These are phyloP conservation scores for Oryzias melastigma DNA, from an alignment of 2,113 vertebrate genomes.

Conservation along the genomic window DNA sequence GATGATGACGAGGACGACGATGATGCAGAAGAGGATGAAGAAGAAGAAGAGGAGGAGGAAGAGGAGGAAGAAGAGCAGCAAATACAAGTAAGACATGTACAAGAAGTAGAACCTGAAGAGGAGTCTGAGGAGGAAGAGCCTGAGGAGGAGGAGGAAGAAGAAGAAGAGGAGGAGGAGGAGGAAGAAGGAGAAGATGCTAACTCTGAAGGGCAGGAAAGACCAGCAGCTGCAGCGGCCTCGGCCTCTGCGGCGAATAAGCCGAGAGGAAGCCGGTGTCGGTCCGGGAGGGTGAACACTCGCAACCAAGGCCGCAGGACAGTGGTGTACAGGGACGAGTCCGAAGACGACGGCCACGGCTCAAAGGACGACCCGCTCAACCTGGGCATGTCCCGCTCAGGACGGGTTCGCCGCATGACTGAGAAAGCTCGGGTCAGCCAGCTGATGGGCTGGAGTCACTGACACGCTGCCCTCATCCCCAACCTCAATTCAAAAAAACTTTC, in stretches of 20 bases:
- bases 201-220: slow-evolving; percentile 52
- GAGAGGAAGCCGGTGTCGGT: slow-evolving; percentile 68
- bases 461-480: slow-evolving; percentile 18
- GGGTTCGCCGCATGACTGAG: slow-evolving; percentile 97
- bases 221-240: slow-evolving; percentile 49
- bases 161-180: slow-evolving; percentile 61
- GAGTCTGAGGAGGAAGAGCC: slow-evolving; percentile 67
- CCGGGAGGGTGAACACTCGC: slow-evolving; percentile 88
- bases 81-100: slow-evolving; percentile 50
- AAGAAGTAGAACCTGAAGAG: slow-evolving; percentile 65
- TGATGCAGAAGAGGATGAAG: slow-evolving; percentile 60
- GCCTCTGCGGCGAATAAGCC: slow-evolving; percentile 27
- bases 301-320: slow-evolving; percentile 96
- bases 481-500: slow-evolving; percentile 36
- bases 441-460: slow-evolving; percentile 98
- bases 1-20: slow-evolving; percentile 73
- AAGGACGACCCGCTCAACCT: slow-evolving; percentile 94
- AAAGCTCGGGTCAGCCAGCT: slow-evolving; percentile 98
- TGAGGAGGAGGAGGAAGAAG: slow-evolving; percentile 42
- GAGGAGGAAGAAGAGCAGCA: slow-evolving; percentile 66
- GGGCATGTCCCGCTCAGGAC: slow-evolving; percentile 93
- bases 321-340: slow-evolving; percentile 91
- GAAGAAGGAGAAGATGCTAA: slow-evolving; percentile 69
- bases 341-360: slow-evolving; percentile 85
- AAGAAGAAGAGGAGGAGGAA: slow-evolving; percentile 62